Percentiles rank a stretch among this genome's conserved stretches.
Evolutionary conservation across 2,113 vertebrate genomes (phyloP).

Genomic region (Phyllopteryx taeniolatus): DNA sequence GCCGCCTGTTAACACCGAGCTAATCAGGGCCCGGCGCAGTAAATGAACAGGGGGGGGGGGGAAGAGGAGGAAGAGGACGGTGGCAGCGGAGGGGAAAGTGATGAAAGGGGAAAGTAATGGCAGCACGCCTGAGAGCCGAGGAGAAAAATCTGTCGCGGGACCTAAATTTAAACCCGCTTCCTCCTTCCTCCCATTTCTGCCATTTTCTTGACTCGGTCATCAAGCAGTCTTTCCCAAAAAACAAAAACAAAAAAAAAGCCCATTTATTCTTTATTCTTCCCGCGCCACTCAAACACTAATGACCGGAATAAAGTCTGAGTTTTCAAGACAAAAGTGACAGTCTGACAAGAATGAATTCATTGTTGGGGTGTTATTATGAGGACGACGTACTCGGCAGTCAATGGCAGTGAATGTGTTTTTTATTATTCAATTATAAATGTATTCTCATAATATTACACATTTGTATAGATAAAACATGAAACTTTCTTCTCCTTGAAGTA

Average conservation of each 20-base stretch:
- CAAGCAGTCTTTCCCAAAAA: background rate
- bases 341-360: background rate
- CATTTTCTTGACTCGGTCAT: background rate
- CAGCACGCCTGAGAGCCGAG: background rate
- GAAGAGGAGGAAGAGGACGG: background rate
- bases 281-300: background rate
- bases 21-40: background rate
- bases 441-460: too few relatives aligned
- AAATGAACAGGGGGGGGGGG: background rate
- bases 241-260: too few relatives aligned
- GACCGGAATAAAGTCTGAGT: background rate
- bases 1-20: slow-evolving; percentile 1
- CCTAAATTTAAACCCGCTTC: slow-evolving; percentile 10
- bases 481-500: too few relatives aligned
- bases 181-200: background rate
- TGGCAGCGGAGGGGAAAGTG: background rate
- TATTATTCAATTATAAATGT: too few relatives aligned
- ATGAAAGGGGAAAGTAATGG: slow-evolving; percentile 2
- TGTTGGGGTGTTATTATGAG: too few relatives aligned
- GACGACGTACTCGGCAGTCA: too few relatives aligned
- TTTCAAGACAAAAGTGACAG: background rate
- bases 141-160: background rate
- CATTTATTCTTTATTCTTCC: background rate
- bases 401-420: too few relatives aligned
- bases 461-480: too few relatives aligned